Percentiles rank a stretch among this genome's conserved stretches.
phyloP scores from a whole-genome alignment of 2,888 invertebrate species.

The Notodonta ziczac region DNA sequence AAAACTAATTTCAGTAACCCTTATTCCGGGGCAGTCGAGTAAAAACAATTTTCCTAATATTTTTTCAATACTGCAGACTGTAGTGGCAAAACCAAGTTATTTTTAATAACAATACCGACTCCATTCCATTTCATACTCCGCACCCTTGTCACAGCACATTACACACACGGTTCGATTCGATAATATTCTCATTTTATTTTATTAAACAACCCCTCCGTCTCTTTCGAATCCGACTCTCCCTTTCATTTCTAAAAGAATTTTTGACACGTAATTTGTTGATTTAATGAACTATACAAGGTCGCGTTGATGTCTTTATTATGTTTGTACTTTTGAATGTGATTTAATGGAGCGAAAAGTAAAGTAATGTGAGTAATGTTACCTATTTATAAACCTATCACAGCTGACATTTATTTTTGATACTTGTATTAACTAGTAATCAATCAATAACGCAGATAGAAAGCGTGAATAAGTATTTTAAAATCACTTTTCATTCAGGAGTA shows the following conservation, averaged over 20 bases:
- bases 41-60: no score
- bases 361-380: no score
- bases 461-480: no score
- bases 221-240: slow-evolving; percentile 57
- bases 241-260: slow-evolving; percentile 61
- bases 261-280: slow-evolving; percentile 77
- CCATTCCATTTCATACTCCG: slow-evolving; percentile 27
- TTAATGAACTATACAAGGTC: slow-evolving; percentile 62
- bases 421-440: no score
- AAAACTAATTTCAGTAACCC: no score
- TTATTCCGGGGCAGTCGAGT: no score
- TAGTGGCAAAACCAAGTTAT: no score
- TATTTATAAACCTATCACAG: no score
- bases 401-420: no score
- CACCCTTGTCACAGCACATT: slow-evolving; percentile 64
- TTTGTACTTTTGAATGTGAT: not conserved
- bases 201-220: slow-evolving; percentile 61
- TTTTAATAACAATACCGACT: slow-evolving; percentile 26
- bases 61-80: no score
- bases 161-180: slow-evolving; percentile 68
- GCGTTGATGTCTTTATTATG: slow-evolving; percentile 12
- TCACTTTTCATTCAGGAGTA: no score
- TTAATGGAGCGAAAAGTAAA: not conserved
- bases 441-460: no score
- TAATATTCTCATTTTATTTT: slow-evolving; percentile 78